A percentile compares a stretch with the other conserved stretches of the same genome.
phyloP scores from a whole-genome alignment of 2,797 vertebrate genomes.

The Gobio occitaniae region DNA sequence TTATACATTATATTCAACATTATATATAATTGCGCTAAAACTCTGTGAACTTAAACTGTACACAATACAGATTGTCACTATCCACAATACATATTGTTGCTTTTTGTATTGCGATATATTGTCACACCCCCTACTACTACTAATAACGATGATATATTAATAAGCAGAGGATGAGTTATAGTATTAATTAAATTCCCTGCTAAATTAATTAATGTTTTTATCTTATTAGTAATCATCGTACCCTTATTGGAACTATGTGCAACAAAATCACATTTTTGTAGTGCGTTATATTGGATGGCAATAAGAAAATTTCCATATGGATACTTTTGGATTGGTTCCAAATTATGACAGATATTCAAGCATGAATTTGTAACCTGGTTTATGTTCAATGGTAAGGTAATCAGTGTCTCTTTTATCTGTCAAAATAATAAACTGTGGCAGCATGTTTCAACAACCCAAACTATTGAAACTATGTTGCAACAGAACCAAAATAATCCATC shows the following conservation, averaged over 20 bases:
- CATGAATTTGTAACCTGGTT: background rate
- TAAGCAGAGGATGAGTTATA: background rate
- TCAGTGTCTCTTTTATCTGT: background rate
- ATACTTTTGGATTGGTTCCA: background rate
- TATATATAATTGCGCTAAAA: too few relatives aligned
- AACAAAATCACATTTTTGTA: background rate
- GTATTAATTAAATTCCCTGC: background rate
- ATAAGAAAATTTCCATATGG: background rate
- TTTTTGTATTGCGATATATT: too few relatives aligned
- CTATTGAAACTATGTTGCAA: background rate
- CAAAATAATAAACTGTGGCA: background rate
- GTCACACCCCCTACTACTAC: too few relatives aligned
- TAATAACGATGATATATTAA: too few relatives aligned
- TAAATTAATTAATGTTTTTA: too few relatives aligned
- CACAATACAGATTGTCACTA: too few relatives aligned
- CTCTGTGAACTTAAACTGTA: too few relatives aligned
- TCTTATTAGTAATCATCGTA: too few relatives aligned
- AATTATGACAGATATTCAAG: background rate
- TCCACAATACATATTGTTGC: too few relatives aligned
- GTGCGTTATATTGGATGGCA: background rate
- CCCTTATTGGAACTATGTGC: background rate
- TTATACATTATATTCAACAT: too few relatives aligned
- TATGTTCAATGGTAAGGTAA: background rate
- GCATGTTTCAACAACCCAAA: constrained; percentile 5
- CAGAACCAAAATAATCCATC: background rate